A percentile compares a stretch with the other conserved stretches of the same genome.
Evolutionary conservation across 2,888 invertebrate species (phyloP).

Genomic region (Nephrotoma guestfalica): DNA sequence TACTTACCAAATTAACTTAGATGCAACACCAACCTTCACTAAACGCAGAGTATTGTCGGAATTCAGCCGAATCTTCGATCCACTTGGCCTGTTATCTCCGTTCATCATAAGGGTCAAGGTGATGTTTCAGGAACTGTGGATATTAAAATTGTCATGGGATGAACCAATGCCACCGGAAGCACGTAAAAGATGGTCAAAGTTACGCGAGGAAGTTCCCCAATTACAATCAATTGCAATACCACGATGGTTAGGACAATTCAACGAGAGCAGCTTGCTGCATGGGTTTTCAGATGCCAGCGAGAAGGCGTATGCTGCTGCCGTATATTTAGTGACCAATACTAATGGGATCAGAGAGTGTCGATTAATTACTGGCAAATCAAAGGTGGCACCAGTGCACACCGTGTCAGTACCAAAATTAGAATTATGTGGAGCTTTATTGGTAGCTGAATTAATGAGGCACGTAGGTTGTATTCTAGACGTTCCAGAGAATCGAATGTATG

Average conservation of each 20-base stretch:
- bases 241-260: neutral
- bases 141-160: neutral
- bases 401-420: neutral
- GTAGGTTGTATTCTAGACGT: neutral
- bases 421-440: neutral
- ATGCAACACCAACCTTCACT: too few relatives aligned
- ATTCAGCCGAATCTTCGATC: too few relatives aligned
- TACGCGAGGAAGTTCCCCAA: neutral
- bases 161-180: neutral
- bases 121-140: too few relatives aligned
- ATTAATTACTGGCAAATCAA: neutral
- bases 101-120: too few relatives aligned
- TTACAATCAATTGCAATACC: neutral
- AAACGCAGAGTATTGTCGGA: too few relatives aligned
- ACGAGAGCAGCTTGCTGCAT: neutral
- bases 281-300: neutral
- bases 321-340: neutral
- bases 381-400: too few relatives aligned
- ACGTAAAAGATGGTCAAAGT: neutral
- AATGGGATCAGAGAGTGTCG: neutral
- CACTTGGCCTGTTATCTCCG: too few relatives aligned
- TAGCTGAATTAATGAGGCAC: neutral
- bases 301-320: neutral
- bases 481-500: too few relatives aligned
- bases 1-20: too few relatives aligned